These are phyloP conservation scores for Neodon shergylaensis DNA, from an alignment of 2,113 vertebrate genomes.

Conservation along the genomic window DNA sequence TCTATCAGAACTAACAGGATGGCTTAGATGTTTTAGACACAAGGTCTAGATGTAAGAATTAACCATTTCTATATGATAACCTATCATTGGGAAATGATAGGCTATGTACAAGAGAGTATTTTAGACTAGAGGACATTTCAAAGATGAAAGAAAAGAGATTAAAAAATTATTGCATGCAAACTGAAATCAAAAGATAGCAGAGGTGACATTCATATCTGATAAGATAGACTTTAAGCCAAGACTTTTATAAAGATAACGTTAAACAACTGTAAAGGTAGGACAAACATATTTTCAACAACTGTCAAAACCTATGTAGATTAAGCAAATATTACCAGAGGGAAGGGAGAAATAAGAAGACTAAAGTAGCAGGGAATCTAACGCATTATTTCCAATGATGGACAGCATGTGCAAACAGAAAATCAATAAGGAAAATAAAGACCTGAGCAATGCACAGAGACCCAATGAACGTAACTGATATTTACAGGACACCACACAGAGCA, in stretches of 20 bases:
- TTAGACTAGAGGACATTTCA: not conserved
- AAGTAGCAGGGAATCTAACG: not conserved
- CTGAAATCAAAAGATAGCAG: not conserved
- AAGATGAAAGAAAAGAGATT: not conserved
- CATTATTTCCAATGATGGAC: not conserved
- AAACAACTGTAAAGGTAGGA: not conserved
- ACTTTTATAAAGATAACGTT: not conserved
- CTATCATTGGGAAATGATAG: not conserved
- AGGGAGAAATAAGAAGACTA: not conserved
- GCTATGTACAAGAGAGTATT: not conserved
- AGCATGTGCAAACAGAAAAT: not conserved
- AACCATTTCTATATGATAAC: not conserved
- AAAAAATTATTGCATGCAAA: not conserved
- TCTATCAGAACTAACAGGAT: not conserved
- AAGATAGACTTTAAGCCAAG: not conserved
- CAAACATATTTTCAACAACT: not conserved
- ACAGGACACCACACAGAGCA: not conserved
- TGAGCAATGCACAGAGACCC: no score
- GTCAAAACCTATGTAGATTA: not conserved
- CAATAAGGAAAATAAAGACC: not conserved
- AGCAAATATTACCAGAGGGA: not conserved
- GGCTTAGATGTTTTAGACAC: not conserved
- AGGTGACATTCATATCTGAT: not conserved
- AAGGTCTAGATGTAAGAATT: not conserved
- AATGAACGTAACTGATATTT: not conserved